Base-by-base conservation (phyloP, 2,113 vertebrate species). In the Crotalus tigris region DNA sequence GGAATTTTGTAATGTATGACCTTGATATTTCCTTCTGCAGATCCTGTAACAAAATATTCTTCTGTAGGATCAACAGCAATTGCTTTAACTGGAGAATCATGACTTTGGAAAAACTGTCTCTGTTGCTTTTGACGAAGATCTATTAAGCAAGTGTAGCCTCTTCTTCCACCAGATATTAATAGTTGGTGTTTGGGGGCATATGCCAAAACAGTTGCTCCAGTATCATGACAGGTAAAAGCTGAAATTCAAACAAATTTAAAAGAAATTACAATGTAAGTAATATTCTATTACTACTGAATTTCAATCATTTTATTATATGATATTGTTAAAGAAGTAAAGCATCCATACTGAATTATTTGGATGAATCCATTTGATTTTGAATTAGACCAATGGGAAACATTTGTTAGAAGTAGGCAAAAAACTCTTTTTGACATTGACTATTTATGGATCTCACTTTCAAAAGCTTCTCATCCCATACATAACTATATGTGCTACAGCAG, bases 11-110 rank as follows among this genome's bases (percentile, higher is more conserved):
- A 55, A 44, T 91, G 1, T 26, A 5, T 90, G 98, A 99, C 99
- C 99, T 99, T 99, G 95, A 99, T 99, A 97, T 98, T 99, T 94
- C 99, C 99, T 97, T 99, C 99, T 1, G 99, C 98, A 81, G 99
- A 99, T 94, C 99, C 99, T 53, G 99, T 99, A 96, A 99, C 98
- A 94, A 99, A 99, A 96, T 98, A 98, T 95, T 98, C 98, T 96
- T 99, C 99, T 0, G 98, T 98, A 92, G 98, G 97, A 96, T 99
- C 98, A 26, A 99, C 96, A 64, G 99, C 98, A 97, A 99, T 97
- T 0, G 99, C 99, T 97, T 99, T 99, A 90, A 99, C 97, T 17
- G 99, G 98, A 1, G 99, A 99, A 97, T 99, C 99, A 85, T 99
- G 99, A 93, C 99, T 99, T 97, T 99, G 99, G 95, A 99, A 99